These are phyloP conservation scores for Dryoscopus gambensis DNA, from an alignment of 2,113 vertebrate species.

Conservation along the genomic window DNA sequence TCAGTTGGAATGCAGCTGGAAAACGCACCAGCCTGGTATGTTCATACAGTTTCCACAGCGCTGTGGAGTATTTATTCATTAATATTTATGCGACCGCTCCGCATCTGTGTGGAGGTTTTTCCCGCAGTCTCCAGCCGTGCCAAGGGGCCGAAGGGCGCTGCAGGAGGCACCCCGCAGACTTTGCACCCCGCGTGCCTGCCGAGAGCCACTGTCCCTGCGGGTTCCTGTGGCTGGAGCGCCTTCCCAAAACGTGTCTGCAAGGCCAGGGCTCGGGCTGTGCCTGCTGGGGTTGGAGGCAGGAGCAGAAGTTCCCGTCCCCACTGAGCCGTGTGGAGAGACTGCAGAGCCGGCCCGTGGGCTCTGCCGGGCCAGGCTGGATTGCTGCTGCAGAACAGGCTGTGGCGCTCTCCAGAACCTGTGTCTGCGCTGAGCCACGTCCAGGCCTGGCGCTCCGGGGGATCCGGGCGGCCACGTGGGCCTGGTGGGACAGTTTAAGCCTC, in stretches of 20 bases:
- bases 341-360: neutral
- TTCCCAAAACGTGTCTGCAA: neutral
- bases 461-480: accelerated
- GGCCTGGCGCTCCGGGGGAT: neutral
- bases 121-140: neutral
- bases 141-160: neutral
- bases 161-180: neutral
- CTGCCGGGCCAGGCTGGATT: neutral
- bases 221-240: neutral
- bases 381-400: neutral
- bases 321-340: neutral
- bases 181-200: neutral
- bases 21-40: neutral
- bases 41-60: neutral
- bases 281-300: neutral
- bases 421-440: neutral
- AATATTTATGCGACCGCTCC: neutral
- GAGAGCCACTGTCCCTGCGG: neutral
- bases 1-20: neutral
- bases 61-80: accelerated
- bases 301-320: neutral
- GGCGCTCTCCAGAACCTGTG: accelerated
- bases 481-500: neutral
- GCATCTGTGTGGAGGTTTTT: neutral
- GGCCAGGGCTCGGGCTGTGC: neutral